phyloP scores from a whole-genome alignment of 2,797 vertebrate species.

The Propithecus deckenii region DNA sequence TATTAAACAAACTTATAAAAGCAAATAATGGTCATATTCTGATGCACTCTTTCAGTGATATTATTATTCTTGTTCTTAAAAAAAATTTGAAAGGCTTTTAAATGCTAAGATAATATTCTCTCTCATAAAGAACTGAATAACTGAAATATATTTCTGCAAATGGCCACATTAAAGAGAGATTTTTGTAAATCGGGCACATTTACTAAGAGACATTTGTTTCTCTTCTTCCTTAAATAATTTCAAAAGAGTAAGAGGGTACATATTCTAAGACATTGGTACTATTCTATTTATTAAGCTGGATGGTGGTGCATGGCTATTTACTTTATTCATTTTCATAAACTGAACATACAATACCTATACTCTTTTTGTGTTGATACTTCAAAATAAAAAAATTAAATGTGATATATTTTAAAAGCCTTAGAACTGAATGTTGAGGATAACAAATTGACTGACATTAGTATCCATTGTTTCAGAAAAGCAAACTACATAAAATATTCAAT shows the following conservation, averaged over 20 bases:
- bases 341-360: neutral
- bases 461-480: conserved; percentile 11
- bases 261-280: neutral
- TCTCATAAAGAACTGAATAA: neutral
- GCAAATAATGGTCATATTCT: neutral
- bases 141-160: conserved; percentile 9
- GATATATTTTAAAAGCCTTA: conserved; percentile 1
- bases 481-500: neutral
- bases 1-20: neutral
- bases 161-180: neutral
- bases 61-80: neutral
- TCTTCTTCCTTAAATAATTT: conserved; percentile 9
- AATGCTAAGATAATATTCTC: neutral
- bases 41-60: neutral
- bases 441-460: neutral
- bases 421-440: conserved; percentile 16
- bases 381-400: conserved; percentile 21
- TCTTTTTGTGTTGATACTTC: neutral
- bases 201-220: neutral
- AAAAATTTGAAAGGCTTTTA: neutral
- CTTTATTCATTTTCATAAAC: conserved; percentile 1
- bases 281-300: neutral
- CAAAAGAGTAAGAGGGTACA: neutral
- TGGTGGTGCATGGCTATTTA: neutral
- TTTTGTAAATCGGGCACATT: neutral